phyloP scores from a whole-genome alignment of 2,888 invertebrate species.

The Rhagophthalmus giganteus region DNA sequence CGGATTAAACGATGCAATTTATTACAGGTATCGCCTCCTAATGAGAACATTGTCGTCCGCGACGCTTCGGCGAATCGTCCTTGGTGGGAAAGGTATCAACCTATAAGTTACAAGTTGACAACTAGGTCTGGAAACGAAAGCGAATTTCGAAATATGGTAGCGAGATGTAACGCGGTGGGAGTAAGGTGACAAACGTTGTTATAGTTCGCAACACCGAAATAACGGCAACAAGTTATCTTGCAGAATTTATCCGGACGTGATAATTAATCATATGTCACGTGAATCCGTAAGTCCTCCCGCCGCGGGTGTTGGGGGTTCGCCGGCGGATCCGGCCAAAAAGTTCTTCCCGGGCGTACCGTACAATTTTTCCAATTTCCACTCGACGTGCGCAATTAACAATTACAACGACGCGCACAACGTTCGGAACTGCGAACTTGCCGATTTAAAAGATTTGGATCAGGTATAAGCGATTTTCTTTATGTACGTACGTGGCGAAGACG shows the following conservation, averaged over 20 bases:
- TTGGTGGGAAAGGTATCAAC: slow-evolving; percentile 90
- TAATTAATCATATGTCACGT: slow-evolving; percentile 87
- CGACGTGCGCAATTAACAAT: slow-evolving; percentile 62
- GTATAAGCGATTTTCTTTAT: slow-evolving; percentile 32
- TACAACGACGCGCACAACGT: slow-evolving; percentile 67
- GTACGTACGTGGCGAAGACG: not conserved
- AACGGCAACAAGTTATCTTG: slow-evolving; percentile 8
- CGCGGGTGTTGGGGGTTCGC: slow-evolving; percentile 63
- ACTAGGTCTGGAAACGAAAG: slow-evolving; percentile 78
- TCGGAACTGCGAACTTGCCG: slow-evolving; percentile 58
- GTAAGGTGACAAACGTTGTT: slow-evolving; percentile 59
- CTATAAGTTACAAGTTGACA: slow-evolving; percentile 74
- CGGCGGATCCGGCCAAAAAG: slow-evolving; percentile 55
- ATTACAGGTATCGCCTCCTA: slow-evolving; percentile 71
- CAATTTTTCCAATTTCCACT: slow-evolving; percentile 68
- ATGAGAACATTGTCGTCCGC: slow-evolving; percentile 70
- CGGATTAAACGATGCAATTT: not conserved
- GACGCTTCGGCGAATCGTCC: slow-evolving; percentile 65
- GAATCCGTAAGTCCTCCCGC: slow-evolving; percentile 52
- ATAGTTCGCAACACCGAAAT: not conserved
- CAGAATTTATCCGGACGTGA: slow-evolving; percentile 81
- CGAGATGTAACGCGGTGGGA: slow-evolving; percentile 77
- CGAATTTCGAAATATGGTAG: slow-evolving; percentile 75
- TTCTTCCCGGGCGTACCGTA: slow-evolving; percentile 67
- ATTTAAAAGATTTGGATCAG: slow-evolving; percentile 78